Evolutionary conservation across 64 coral and sea anemone species (phyloP).

Genomic region (Pocillopora damicornis): DNA sequence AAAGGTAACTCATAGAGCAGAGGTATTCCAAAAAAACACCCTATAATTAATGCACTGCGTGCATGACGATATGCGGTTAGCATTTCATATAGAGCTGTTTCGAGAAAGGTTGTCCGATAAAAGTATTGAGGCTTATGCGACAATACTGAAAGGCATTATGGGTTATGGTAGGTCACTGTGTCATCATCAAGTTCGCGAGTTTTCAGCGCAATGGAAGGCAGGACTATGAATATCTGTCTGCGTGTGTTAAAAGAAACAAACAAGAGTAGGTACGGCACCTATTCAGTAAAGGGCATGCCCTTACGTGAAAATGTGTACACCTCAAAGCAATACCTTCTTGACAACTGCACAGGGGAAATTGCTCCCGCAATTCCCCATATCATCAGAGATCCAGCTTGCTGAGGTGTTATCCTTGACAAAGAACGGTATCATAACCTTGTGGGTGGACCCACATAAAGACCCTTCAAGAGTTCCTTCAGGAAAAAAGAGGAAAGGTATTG

Average conservation of each 20-base stretch:
- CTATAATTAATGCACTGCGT: too few relatives aligned
- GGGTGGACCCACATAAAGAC: background rate
- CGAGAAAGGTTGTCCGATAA: background rate
- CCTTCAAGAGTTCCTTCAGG: background rate
- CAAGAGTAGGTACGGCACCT: background rate
- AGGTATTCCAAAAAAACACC: too few relatives aligned
- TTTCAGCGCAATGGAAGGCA: background rate
- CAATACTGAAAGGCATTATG: background rate
- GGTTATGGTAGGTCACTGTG: background rate
- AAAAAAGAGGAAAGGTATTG: background rate
- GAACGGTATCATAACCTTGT: background rate
- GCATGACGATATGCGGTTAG: too few relatives aligned
- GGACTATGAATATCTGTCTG: background rate
- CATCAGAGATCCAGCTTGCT: background rate
- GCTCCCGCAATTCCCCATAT: background rate
- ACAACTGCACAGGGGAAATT: background rate
- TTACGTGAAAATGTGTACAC: background rate
- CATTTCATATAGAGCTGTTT: too few relatives aligned
- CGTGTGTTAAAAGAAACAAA: slow-evolving; percentile 1
- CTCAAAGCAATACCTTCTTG: background rate
- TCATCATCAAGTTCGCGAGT: background rate
- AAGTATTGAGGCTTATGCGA: background rate
- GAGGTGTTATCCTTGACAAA: background rate
- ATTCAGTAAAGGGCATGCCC: background rate
- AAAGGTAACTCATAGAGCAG: too few relatives aligned